Conservation (phyloP, 1,140 invertebrate genomes). For the Pantala flavescens region DNA sequence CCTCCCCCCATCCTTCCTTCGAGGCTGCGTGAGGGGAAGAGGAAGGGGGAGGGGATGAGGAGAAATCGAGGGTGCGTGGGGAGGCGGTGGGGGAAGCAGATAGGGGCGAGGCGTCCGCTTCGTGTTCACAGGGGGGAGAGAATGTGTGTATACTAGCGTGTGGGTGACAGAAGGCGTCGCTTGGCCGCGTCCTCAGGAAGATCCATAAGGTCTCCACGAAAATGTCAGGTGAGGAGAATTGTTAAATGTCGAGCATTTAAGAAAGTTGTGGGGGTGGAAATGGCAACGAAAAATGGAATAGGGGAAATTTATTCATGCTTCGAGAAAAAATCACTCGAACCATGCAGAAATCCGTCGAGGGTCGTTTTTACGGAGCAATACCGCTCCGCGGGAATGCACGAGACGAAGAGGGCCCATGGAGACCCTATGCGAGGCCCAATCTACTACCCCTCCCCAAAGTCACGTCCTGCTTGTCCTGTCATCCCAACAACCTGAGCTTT, state of each 20-base stretch:
- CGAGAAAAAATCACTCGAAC: too few species aligned
- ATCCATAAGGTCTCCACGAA: not conserved
- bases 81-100: not conserved
- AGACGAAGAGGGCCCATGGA: not conserved
- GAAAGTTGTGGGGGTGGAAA: not conserved
- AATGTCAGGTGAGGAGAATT: slow-evolving; percentile 1
- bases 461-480: not conserved
- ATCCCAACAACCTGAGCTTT: not conserved
- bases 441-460: not conserved
- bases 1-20: too few species aligned
- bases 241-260: not conserved
- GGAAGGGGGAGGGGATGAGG: not conserved
- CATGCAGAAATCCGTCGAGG: too few species aligned
- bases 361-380: too few species aligned
- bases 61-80: not conserved
- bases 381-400: not conserved
- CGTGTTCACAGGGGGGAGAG: not conserved
- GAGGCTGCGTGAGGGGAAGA: not conserved
- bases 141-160: not conserved
- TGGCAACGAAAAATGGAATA: too few species aligned
- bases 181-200: not conserved
- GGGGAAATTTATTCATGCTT: too few species aligned
- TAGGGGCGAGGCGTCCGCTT: not conserved
- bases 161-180: not conserved
- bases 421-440: not conserved